Evolutionary conservation across 2,113 vertebrate species (phyloP).

Genomic region (Chroicocephalus ridibundus): DNA sequence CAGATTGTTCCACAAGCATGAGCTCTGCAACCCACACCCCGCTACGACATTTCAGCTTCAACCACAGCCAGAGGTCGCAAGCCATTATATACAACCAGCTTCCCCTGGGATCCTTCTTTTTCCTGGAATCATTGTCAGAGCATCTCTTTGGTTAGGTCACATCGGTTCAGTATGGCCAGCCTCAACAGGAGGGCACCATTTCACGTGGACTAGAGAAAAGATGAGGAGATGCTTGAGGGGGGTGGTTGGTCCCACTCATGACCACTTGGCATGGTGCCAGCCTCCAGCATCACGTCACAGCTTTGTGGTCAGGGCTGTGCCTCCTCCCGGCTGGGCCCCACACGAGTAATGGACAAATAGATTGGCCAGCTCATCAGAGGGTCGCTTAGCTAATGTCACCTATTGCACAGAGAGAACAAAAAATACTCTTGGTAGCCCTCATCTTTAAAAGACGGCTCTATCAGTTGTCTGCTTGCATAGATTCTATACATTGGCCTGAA

Average conservation of each 20-base stretch:
- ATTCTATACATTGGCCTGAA: neutral
- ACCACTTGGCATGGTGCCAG: neutral
- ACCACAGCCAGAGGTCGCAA: constrained; percentile 45
- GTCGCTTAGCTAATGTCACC: neutral
- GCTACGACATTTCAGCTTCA: neutral
- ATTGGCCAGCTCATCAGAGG: neutral
- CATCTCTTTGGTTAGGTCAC: neutral
- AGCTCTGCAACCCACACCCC: constrained; percentile 10
- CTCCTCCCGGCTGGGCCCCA: neutral
- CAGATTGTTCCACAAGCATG: constrained; percentile 4
- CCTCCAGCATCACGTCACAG: neutral
- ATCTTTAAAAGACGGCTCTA: neutral
- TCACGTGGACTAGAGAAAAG: neutral
- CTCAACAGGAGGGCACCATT: neutral
- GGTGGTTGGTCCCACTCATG: neutral
- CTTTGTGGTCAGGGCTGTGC: neutral
- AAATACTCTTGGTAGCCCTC: neutral
- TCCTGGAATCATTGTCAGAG: constrained; percentile 50
- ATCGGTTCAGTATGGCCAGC: neutral
- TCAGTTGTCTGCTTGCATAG: neutral
- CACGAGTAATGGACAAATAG: neutral
- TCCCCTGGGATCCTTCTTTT: constrained; percentile 13
- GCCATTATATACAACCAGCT: neutral
- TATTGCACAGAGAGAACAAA: neutral
- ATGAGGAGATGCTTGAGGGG: neutral